Evolutionary conservation across 2,888 invertebrate genomes (phyloP), one percentile per base, ranked within the genome.

Genomic region (Eucera pruinosa): DNA sequence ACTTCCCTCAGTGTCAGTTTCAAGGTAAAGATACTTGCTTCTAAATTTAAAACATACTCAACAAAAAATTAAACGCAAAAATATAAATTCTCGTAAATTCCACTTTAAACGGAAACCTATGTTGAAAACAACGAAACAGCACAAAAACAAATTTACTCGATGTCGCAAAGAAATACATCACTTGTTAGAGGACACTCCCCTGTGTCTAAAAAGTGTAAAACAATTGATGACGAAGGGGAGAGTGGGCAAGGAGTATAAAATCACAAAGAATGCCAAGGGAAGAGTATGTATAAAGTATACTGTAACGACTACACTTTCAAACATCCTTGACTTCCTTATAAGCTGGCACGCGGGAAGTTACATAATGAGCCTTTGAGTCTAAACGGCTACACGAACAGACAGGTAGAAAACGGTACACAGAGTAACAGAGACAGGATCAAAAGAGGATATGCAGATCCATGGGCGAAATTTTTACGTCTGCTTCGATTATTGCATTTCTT

Each of bases 271-370:
- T 88, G 86, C 83, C 86, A 76, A 84, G 82, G 83, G 88, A 84
- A 80, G 83, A 85, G 82, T n/a, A n/a, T n/a, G n/a, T n/a, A n/a
- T n/a, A n/a, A n/a, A n/a, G n/a, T 83, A 84, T 81, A 81, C 78
- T 81, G 82, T 86, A 86, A 82, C 83, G 83, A 85, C 81, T 86
- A 86, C 85, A 91, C 91, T 90, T 91, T 91, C 91, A 89, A 91
- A 90, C 88, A 91, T 91, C 91, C 91, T 91, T 91, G 91, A 89
- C 90, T 91, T 90, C 91, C 90, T 91, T 91, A 88, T 89, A 87
- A 82, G 84, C 82, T 78, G 81, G 82, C 85, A 84, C 86, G 87
- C 84, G 84, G 87, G 89, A 89, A 87, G 87, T 90, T 90, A 90
- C 88, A 87, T 89, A 90, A 90, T 80, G 81, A 83, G 69, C 48